Evolutionary conservation across 1,140 invertebrate species (phyloP).

Genomic region (Chrysoperla carnea): DNA sequence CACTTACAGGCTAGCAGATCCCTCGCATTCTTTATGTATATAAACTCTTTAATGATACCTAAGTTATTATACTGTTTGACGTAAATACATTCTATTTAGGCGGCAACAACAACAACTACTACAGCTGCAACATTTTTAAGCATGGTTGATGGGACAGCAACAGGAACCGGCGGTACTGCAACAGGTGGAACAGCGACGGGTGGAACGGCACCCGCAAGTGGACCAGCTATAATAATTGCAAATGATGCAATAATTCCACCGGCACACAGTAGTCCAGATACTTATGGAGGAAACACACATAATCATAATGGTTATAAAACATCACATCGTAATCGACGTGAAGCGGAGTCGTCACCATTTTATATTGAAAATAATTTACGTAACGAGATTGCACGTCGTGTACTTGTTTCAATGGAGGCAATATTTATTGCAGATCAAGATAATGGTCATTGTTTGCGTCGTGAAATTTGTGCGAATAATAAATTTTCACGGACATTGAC

Average conservation of each 20-base stretch:
- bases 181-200: too few relatives aligned
- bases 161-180: too few relatives aligned
- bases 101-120: neutral
- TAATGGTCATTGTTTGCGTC: constrained; percentile 29
- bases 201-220: too few relatives aligned
- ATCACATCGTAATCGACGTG: neutral
- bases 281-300: constrained; percentile 15
- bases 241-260: neutral
- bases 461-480: constrained; percentile 38
- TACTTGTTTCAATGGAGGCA: constrained; percentile 28
- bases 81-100: neutral
- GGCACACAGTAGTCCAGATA: too few relatives aligned
- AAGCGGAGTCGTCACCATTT: neutral
- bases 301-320: constrained; percentile 7
- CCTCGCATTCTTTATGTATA: too few relatives aligned
- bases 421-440: constrained; percentile 20
- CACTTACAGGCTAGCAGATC: too few relatives aligned
- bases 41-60: too few relatives aligned
- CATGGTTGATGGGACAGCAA: too few relatives aligned
- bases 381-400: constrained; percentile 30
- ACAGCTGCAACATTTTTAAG: constrained; percentile 1
- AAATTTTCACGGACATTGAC: constrained; percentile 25
- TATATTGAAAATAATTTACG: too few relatives aligned
- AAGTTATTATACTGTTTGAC: too few relatives aligned
- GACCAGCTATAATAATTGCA: neutral